A percentile compares a stretch with the other conserved stretches of the same genome.
Evolutionary conservation across 2,888 invertebrate genomes (phyloP).

Genomic region (Acrocera orbiculus): DNA sequence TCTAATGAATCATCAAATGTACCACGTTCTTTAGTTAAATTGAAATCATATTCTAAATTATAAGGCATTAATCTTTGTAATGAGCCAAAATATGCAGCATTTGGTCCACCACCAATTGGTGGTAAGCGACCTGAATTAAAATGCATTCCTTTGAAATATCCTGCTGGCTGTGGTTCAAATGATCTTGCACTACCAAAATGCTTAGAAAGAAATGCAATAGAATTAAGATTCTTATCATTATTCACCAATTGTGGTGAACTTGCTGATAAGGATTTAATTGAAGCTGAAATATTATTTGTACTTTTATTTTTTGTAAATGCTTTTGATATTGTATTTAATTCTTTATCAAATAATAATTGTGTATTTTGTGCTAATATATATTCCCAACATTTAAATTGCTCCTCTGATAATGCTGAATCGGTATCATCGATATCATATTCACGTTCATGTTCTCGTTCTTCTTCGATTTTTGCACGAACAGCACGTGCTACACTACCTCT

Average conservation of each 20-base stretch:
- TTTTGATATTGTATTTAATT: slow-evolving; percentile 59
- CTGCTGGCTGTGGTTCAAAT: slow-evolving; percentile 43
- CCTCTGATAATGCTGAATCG: slow-evolving; percentile 51
- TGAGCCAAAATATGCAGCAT: slow-evolving; percentile 76
- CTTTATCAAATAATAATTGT: slow-evolving; percentile 72
- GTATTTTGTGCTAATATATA: slow-evolving; percentile 86
- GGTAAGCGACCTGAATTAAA: slow-evolving; percentile 36
- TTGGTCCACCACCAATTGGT: slow-evolving; percentile 50
- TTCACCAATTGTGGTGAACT: slow-evolving; percentile 47
- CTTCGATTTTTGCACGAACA: slow-evolving; percentile 44
- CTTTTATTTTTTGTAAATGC: slow-evolving; percentile 34
- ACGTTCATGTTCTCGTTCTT: slow-evolving; percentile 45
- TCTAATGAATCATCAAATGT: slow-evolving; percentile 54
- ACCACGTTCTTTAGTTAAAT: slow-evolving; percentile 61
- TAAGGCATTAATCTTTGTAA: slow-evolving; percentile 70
- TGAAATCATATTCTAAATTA: slow-evolving; percentile 67
- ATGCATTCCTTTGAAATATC: slow-evolving; percentile 36
- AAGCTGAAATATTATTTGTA: slow-evolving; percentile 15
- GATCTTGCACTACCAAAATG: slow-evolving; percentile 68
- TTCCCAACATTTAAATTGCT: slow-evolving; percentile 85
- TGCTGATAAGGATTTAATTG: slow-evolving; percentile 36
- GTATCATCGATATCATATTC: slow-evolving; percentile 35
- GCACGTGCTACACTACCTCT: slow-evolving; percentile 43
- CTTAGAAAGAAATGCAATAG: slow-evolving; percentile 43
- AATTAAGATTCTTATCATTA: slow-evolving; percentile 15